Percentiles rank a stretch among this genome's conserved stretches.
Evolutionary conservation across 2,797 vertebrate species (phyloP).

Genomic region (Orestias chungarensis): DNA sequence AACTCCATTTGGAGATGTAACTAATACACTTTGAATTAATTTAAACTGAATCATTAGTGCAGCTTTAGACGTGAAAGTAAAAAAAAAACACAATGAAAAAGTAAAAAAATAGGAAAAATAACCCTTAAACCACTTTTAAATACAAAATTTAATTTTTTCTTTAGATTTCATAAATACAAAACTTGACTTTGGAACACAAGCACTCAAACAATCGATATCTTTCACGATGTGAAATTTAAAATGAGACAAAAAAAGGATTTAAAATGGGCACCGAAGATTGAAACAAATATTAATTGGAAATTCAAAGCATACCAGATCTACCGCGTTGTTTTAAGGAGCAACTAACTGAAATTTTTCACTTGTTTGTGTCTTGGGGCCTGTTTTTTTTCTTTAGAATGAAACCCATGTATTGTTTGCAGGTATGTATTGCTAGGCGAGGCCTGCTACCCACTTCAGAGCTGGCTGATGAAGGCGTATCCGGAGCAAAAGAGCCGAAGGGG

Average conservation of each 20-base stretch:
- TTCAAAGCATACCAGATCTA: neutral
- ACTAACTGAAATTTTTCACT: neutral
- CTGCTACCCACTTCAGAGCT: conserved; percentile 77
- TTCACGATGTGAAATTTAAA: neutral
- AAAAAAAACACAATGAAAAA: neutral
- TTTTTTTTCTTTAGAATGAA: neutral
- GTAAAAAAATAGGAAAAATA: neutral
- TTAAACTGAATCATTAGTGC: too few species aligned
- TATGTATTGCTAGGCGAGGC: conserved; percentile 78
- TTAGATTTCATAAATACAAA: neutral
- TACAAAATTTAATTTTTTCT: neutral
- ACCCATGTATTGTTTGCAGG: conserved; percentile 43
- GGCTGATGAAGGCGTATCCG: conserved; percentile 78
- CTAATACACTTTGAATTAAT: neutral
- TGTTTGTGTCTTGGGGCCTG: neutral
- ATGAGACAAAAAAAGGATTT: neutral
- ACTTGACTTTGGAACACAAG: neutral
- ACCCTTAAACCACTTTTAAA: neutral
- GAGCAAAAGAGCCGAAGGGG: conserved; percentile 35
- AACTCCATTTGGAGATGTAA: neutral
- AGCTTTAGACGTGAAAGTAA: too few species aligned
- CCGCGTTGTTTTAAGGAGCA: neutral
- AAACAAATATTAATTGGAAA: neutral
- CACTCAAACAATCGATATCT: neutral
- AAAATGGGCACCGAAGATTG: neutral